phyloP scores from a whole-genome alignment of 2,888 invertebrate species.

The Eupithecia centaureata region DNA sequence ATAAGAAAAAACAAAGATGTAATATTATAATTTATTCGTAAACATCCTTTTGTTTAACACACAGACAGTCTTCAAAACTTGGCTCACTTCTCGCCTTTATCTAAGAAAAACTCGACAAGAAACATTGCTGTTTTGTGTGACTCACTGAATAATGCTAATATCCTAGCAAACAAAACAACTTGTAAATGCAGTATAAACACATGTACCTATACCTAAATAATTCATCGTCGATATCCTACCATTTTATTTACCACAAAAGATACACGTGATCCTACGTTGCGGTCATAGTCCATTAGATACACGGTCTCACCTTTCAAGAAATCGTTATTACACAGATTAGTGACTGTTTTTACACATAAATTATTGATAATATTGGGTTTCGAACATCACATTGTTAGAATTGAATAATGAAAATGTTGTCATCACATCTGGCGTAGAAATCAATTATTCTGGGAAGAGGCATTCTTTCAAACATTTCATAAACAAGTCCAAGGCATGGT shows the following conservation, averaged over 20 bases:
- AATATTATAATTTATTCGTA: conserved; percentile 8
- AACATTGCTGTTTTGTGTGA: background rate
- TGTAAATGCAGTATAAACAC: background rate
- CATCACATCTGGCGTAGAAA: background rate
- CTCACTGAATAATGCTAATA: background rate
- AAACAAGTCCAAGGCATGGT: background rate
- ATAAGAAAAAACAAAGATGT: background rate
- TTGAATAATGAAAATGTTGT: background rate
- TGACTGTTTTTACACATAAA: conserved; percentile 3
- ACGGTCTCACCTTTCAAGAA: background rate
- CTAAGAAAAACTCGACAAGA: background rate
- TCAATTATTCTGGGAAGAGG: background rate
- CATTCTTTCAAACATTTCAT: background rate
- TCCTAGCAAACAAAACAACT: background rate
- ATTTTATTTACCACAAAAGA: background rate
- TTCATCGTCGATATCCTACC: background rate
- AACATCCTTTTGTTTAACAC: conserved; percentile 21
- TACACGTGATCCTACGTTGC: background rate
- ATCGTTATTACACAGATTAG: background rate
- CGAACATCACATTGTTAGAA: background rate
- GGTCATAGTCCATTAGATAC: background rate
- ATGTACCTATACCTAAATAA: background rate
- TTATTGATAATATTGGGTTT: background rate
- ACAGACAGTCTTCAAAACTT: conserved; percentile 10
- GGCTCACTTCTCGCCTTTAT: conserved; percentile 4